Base-by-base conservation (phyloP, 1,140 invertebrate genomes). In the Drosophila yakuba region DNA sequence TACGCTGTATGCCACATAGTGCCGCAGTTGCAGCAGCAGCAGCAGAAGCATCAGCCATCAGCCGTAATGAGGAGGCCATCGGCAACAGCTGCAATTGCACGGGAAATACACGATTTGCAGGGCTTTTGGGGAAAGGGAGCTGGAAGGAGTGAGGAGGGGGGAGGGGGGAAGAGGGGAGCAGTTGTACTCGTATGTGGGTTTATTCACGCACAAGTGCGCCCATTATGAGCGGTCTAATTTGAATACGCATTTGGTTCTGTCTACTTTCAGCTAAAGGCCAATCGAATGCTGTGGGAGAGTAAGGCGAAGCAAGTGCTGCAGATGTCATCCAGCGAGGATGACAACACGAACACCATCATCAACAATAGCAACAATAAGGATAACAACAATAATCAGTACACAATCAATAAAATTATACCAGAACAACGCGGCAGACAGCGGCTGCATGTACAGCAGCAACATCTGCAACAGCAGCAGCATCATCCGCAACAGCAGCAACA, bases 221-320 rank as follows among this genome's bases (percentile, higher is more conserved):
- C 50, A 41, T 72, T 63, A 35, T 48, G 36, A 52, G n/a, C n/a
- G 23, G 50, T 8, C 44, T 48, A 54, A 35, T 58, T 43, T 52
- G 35, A 52, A 36, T 56, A 28, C 61, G 35, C 7, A 15, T 51
- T 51, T 17, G 45, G 44, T 43, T 54, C 38, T 67, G 14, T 12
- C 7, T 54, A 7, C 47, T 38, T 73, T 23, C 81, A 94, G 90
- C 92, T 94, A 68, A 93, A 93, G 88, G 92, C 93, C 63, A 93
- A 94, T 79, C 93, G 93, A 75, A 93, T 93, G 69, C 85, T 93
- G 48, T 94, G 94, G 94, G 93, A 94, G 68, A 93, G 92, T 80
- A 94, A 94, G 82, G 94, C 94, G 47, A 93, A 94, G 79, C 92
- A 94, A 79, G 93, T 94, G 60, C 64, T 93, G 58, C 89, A 92